phyloP scores from a whole-genome alignment of 2,113 vertebrate species.

The Platycercus adscitus region DNA sequence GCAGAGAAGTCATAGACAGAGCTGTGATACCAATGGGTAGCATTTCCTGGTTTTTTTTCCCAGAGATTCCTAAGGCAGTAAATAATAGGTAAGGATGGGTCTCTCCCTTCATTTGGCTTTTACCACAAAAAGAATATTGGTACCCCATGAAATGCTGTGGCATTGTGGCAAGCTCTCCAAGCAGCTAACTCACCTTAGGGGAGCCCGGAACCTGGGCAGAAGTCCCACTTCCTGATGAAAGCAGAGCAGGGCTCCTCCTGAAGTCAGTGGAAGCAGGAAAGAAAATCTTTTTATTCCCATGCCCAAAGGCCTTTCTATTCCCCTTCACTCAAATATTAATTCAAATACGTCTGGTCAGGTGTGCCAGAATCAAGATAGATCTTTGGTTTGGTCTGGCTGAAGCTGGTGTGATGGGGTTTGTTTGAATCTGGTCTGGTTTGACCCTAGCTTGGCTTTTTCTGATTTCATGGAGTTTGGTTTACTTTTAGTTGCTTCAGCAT shows the following conservation, averaged over 20 bases:
- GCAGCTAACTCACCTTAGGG: not conserved
- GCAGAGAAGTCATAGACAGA: not conserved
- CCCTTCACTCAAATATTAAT: not conserved
- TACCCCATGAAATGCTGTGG: not conserved
- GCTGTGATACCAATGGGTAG: fast-evolving
- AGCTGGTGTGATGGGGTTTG: not conserved
- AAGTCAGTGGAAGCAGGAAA: not conserved
- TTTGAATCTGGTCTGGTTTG: not conserved
- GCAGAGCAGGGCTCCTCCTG: not conserved
- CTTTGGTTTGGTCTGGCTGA: not conserved
- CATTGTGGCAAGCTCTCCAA: not conserved
- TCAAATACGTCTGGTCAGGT: not conserved
- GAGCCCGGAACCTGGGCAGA: not conserved
- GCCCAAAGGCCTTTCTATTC: not conserved
- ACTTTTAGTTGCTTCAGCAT: not conserved
- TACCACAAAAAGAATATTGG: not conserved
- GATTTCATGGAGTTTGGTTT: not conserved
- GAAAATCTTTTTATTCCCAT: not conserved
- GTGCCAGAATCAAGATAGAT: not conserved
- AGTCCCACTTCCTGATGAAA: not conserved
- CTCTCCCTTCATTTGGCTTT: not conserved
- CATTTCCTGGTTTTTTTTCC: not conserved
- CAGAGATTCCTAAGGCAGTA: not conserved
- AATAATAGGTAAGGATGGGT: not conserved
- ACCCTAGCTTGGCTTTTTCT: not conserved